Evolutionary conservation across 1,140 invertebrate species (phyloP).

Genomic region (silkworm (Bombyx mori)): ASM3026992v2 NC_085112.1:4069001-4069500

Average conservation of each 20-base stretch:
- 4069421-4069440: slow-evolving; percentile 52
- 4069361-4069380: slow-evolving; percentile 86
- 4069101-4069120: too few species aligned
- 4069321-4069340: slow-evolving; percentile 87
- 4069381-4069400: slow-evolving; percentile 83
- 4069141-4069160: too few species aligned
- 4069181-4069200: too few species aligned
- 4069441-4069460: slow-evolving; percentile 47
- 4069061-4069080: too few species aligned
- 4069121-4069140: too few species aligned
- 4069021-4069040: too few species aligned
- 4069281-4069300: slow-evolving; percentile 57
- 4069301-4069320: slow-evolving; percentile 70
- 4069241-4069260: slow-evolving; percentile 26
- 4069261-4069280: slow-evolving; percentile 58
- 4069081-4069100: too few species aligned
- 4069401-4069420: slow-evolving; percentile 80
- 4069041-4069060: too few species aligned
- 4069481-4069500: neutral
- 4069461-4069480: slow-evolving; percentile 51
- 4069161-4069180: too few species aligned
- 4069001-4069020: too few species aligned
- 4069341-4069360: slow-evolving; percentile 88
- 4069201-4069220: too few species aligned
- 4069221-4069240: too few species aligned